phyloP scores from a whole-genome alignment of 1,140 invertebrate species.

The Drosophila albomicans region DNA sequence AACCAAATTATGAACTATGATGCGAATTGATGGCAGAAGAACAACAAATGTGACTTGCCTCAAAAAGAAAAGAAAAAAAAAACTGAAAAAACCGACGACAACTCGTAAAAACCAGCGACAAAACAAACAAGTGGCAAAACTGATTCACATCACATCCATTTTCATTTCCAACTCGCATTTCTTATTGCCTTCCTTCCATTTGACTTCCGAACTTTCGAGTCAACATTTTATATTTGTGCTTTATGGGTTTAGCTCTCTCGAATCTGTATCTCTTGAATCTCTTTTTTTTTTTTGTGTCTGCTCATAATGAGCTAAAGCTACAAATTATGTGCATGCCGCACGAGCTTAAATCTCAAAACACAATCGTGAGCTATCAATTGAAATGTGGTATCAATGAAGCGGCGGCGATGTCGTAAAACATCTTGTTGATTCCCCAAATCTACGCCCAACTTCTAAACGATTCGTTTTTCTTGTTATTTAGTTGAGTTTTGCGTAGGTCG shows the following conservation, averaged over 20 bases:
- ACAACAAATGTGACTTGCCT: slow-evolving; percentile 1
- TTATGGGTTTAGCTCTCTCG: slow-evolving; percentile 6
- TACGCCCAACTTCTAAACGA: slow-evolving; percentile 30
- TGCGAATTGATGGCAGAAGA: slow-evolving; percentile 36
- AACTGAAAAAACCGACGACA: slow-evolving; percentile 27
- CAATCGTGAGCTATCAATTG: slow-evolving; percentile 41
- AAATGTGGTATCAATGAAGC: slow-evolving; percentile 29
- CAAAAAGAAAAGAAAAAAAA: neutral
- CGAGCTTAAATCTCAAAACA: slow-evolving; percentile 46
- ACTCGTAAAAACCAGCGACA: slow-evolving; percentile 47
- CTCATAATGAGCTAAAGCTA: slow-evolving; percentile 28
- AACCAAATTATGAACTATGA: slow-evolving; percentile 35
- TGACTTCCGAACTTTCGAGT: slow-evolving; percentile 53
- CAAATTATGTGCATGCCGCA: slow-evolving; percentile 72
- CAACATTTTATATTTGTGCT: slow-evolving; percentile 7
- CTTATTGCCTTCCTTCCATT: slow-evolving; percentile 13
- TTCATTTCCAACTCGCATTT: neutral
- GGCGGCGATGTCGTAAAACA: slow-evolving; percentile 14
- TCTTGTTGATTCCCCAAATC: slow-evolving; percentile 25
- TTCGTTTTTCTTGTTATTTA: neutral
- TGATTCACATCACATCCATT: slow-evolving; percentile 7
- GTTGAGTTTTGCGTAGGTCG: slow-evolving; percentile 21
- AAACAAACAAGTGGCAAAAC: slow-evolving; percentile 36
- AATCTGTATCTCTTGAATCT: neutral
- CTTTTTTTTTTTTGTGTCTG: neutral